Base-by-base conservation (phyloP, 2,888 invertebrate genomes). In the Anarsia innoxiella region DNA sequence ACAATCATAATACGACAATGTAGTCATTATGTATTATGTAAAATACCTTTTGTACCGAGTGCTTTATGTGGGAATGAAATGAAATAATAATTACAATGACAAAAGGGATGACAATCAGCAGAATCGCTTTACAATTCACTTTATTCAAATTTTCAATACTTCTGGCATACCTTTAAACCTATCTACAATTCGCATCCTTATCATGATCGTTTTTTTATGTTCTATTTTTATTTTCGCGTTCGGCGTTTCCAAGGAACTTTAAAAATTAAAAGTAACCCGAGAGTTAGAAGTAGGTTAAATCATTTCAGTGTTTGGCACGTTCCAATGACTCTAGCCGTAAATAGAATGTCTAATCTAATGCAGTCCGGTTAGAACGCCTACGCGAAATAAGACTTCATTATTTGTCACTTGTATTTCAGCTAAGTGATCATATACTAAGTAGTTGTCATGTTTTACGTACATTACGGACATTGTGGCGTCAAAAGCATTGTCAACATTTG, bases 271-370 rank as follows among this genome's bases (percentile, higher is more conserved):
- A n/a, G n/a, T n/a, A n/a, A n/a, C n/a, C n/a, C n/a, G n/a, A n/a
- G n/a, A n/a, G 19, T 19, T 19, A 5, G 31, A 51, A 39, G 32
- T 51, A 53, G 68, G 71, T 67, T 68, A 70, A 51, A 56, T 64
- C 66, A 63, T 64, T 66, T 61, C 15, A 49, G 69, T 70, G 69
- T 65, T 74, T 77, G 78, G 79, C 79, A 77, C 75, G 71, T 66
- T 59, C 51, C 71, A 66, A 69, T 70, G 74, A 68, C 63, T 63
- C 47, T 55, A 55, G 60, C 63, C 61, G 53, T 58, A 76, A 80
- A 78, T 80, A 79, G 74, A 71, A 57, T 54, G 49, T 47, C 58
- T 60, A 55, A 60, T 19, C n/a, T n/a, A n/a, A n/a, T 57, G 53
- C 55, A 54, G 55, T 52, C 54, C 45, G 48, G 60, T 60, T 58